Base-by-base conservation (phyloP, 2,888 invertebrate species). In the Cotesia congregata region DNA sequence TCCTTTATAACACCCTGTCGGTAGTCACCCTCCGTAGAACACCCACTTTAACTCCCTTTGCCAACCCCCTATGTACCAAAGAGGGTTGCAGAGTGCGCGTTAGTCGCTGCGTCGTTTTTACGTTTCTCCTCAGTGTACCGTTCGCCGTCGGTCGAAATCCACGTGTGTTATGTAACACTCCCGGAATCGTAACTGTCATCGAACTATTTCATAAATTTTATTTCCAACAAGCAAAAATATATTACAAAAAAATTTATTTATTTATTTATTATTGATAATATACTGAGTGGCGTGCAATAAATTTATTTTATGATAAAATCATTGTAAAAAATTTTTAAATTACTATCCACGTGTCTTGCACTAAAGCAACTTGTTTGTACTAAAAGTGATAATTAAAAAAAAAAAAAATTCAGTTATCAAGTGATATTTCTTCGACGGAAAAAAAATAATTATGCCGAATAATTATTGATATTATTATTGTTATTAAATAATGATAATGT, bases 41-140 rank as follows among this genome's bases (percentile, higher is more conserved):
- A 50, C 39, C 39, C 59, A 50, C 69, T 50, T 70, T 40, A 70
- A 15, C 38, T 60, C 59, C 17, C 12, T 15, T 62, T 17, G 5
- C 40, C 68, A 65, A 71, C 65, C 71, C 38, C 41, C 67, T 39
- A 71, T 67, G 59, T 20, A 67, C 50, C 64, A 67, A 72, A 67
- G 79, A 78, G 80, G 80, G 81, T 78, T 84, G 84, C 82, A 83
- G 82, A 80, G 82, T 84, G 85, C 85, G 86, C 86, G 85, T 83
- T 82, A 83, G 83, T 81, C 83, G 84, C 84, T 79, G 84, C 85
- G 85, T 84, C 75, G 77, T 69, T 77, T 83, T 78, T 81, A 82
- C 83, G 84, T 83, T 83, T 82, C 79, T 80, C 83, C 83, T 83
- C 87, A 88, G 88, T 88, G 82, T 86, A 85, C 87, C 87, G 87